Evolutionary conservation across 2,888 invertebrate species (phyloP), one percentile per base, ranked within the genome.

Genomic region (Diarsia mendica): DNA sequence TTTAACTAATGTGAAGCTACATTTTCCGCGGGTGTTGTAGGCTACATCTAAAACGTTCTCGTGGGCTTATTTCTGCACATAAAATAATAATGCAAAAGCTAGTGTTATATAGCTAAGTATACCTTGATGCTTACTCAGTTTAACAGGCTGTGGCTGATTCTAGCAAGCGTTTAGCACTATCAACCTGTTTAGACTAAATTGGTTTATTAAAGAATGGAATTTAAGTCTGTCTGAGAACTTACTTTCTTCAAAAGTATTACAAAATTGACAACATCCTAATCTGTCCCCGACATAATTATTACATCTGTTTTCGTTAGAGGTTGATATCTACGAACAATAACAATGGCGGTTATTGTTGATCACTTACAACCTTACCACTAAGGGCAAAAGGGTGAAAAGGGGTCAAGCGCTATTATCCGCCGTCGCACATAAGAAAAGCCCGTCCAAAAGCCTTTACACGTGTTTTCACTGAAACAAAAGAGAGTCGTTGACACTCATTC

Each of bases 401-500:
- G 8, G 44, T 23, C 46, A 23, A n/a, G 44, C 44, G 39, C 2
- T 13, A 9, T n/a, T 20, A 15, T n/a, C 55, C 23, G 58, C 63
- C n/a, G n/a, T n/a, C n/a, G 3, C 53, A 44, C 66, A 11, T 44
- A 75, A 33, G n/a, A 33, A 71, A 64, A 58, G 23, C 48, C 20
- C 33, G 9, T n/a, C 28, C 60, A 48, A 58, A 65, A 66, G 2
- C 48, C 15, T 60, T 58, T 28, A 67, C 88, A 83, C 86, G 81
- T 83, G 88, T 75, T 77, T 74, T 77, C 65, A 51, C 75, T 58
- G 64, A 69, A 77, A 67, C 72, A 75, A 76, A 76, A 67, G 55
- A 65, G 76, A 80, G 86, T 88, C 87, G 81, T 86, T 88, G 88
- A 88, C 88, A 85, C 87, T 72, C 73, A 81, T 84, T 84, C 75